A percentile compares a stretch with the other conserved stretches of the same genome.
phyloP scores from a whole-genome alignment of 35 echinoderm and acorn worm species.

The Lytechinus pictus region DNA sequence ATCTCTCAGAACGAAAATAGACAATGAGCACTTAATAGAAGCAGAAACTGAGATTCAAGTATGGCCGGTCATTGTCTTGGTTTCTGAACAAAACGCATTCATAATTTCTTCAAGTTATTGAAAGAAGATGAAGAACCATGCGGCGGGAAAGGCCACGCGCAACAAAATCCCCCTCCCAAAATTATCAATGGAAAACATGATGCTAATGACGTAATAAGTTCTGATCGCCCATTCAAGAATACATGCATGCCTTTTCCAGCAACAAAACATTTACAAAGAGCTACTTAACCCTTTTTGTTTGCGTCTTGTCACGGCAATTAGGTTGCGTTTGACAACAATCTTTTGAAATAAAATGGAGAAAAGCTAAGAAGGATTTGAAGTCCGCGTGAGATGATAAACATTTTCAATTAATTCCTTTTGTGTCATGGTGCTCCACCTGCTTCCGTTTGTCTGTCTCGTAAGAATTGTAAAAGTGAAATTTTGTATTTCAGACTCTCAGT shows the following conservation, averaged over 20 bases:
- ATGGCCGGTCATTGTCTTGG: not conserved
- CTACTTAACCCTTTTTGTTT: conserved; percentile 13
- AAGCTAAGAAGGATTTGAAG: not conserved
- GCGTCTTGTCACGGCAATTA: not conserved
- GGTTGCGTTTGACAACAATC: not conserved
- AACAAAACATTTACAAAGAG: not conserved
- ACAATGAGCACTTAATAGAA: not conserved
- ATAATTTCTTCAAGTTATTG: not conserved
- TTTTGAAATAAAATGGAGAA: not conserved
- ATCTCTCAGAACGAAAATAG: not conserved
- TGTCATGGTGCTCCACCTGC: no score
- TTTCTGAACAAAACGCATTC: not conserved
- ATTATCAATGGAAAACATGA: not conserved
- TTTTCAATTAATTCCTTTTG: not conserved
- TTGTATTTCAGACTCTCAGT: no score
- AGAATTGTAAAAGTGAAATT: no score
- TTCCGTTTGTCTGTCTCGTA: no score
- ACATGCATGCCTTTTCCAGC: not conserved
- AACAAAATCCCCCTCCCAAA: not conserved
- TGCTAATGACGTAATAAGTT: not conserved
- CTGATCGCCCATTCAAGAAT: not conserved
- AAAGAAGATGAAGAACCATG: not conserved
- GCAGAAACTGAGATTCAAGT: not conserved
- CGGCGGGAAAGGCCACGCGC: not conserved
- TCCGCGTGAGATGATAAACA: not conserved